Percentiles rank a stretch among this genome's conserved stretches.
Evolutionary conservation across 2,888 invertebrate genomes (phyloP).

Genomic region (Drosophila antonietae): DNA sequence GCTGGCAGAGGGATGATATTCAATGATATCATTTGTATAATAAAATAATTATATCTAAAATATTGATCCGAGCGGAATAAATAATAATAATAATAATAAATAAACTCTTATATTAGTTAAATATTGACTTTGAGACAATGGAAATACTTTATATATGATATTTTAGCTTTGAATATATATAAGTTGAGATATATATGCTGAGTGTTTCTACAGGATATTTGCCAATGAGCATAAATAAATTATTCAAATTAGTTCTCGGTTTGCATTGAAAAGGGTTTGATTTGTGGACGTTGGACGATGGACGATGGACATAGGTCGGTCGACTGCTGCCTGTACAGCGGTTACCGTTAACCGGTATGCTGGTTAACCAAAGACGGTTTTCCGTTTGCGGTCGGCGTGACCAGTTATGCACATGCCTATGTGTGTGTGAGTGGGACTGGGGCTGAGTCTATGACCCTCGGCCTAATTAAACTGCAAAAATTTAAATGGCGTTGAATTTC

Average conservation of each 20-base stretch:
- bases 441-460: not conserved
- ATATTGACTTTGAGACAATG: too few relatives aligned
- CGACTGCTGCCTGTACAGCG: constrained; percentile 3
- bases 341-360: constrained; percentile 28
- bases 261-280: constrained; percentile 64
- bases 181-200: not conserved
- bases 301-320: not conserved
- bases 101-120: too few relatives aligned
- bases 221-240: constrained; percentile 41
- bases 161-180: too few relatives aligned
- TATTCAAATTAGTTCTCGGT: constrained; percentile 65
- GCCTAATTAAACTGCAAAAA: constrained; percentile 40
- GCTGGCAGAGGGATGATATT: not conserved
- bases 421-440: not conserved
- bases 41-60: not conserved
- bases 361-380: constrained; percentile 53
- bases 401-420: not conserved
- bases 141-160: too few relatives aligned
- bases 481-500: constrained; percentile 28
- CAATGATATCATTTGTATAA: too few relatives aligned
- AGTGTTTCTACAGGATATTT: not conserved
- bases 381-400: constrained; percentile 52
- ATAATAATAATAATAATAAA: too few relatives aligned
- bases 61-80: too few relatives aligned
- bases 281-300: constrained; percentile 22